Evolutionary conservation across 2,113 vertebrate genomes (phyloP).

Genomic region (Oreamnos americanus): DNA sequence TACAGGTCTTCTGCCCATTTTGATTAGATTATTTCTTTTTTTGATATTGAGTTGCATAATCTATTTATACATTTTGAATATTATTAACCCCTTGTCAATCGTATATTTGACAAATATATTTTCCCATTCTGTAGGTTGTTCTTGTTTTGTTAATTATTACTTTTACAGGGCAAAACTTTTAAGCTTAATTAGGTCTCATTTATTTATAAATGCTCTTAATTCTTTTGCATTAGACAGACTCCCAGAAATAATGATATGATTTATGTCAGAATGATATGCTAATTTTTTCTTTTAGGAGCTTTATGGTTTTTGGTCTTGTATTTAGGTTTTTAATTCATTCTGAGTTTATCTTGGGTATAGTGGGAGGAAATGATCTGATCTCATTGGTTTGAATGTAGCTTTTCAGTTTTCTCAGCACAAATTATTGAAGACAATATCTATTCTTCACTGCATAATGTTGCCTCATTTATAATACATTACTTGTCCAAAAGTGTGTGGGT

Average conservation of each 20-base stretch:
- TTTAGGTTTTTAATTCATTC: neutral
- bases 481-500: neutral
- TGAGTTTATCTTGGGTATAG: neutral
- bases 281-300: neutral
- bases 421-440: neutral
- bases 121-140: neutral
- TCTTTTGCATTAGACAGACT: neutral
- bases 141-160: neutral
- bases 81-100: neutral
- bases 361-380: neutral
- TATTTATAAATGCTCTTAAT: neutral
- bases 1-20: neutral
- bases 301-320: neutral
- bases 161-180: neutral
- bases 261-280: neutral
- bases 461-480: neutral
- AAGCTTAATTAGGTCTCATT: neutral
- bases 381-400: neutral
- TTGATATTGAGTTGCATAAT: neutral
- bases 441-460: neutral
- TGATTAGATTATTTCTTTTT: neutral
- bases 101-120: neutral
- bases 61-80: neutral
- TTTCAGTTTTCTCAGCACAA: neutral
- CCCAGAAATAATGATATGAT: neutral